phyloP scores from a whole-genome alignment of 2,888 invertebrate species.

The Hemithea aestivaria region DNA sequence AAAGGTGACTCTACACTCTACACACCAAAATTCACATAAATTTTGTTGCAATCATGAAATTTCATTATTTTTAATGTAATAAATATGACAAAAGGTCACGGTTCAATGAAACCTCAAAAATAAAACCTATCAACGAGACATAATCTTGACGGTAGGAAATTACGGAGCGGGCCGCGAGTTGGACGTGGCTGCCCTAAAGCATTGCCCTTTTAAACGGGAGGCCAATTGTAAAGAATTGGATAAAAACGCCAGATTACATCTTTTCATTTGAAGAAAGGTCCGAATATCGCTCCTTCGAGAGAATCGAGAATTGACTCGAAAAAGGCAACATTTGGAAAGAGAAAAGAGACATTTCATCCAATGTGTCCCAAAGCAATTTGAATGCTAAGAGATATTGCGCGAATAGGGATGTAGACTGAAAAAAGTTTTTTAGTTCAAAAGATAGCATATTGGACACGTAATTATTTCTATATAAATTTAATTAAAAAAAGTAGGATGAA shows the following conservation, averaged over 20 bases:
- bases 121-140: too few species aligned
- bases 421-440: constrained; percentile 7
- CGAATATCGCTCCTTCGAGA: constrained; percentile 55
- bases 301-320: constrained; percentile 46
- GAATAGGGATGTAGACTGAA: constrained; percentile 9
- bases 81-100: too few species aligned
- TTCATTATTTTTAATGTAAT: too few species aligned
- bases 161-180: constrained; percentile 2
- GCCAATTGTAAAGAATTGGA: constrained; percentile 54
- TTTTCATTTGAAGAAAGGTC: constrained; percentile 61
- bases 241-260: constrained; percentile 61
- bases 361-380: constrained; percentile 36
- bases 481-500: too few species aligned
- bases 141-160: not conserved
- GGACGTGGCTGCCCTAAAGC: constrained; percentile 21
- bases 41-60: too few species aligned
- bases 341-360: constrained; percentile 40
- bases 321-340: constrained; percentile 43
- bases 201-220: constrained; percentile 45
- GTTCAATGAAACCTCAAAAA: too few species aligned
- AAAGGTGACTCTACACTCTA: too few species aligned
- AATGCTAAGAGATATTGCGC: constrained; percentile 25
- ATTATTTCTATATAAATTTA: too few species aligned
- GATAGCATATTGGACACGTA: too few species aligned
- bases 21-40: too few species aligned